Base-by-base conservation (phyloP, 2,797 vertebrate species). In the Platyrinchus mystaceus region DNA sequence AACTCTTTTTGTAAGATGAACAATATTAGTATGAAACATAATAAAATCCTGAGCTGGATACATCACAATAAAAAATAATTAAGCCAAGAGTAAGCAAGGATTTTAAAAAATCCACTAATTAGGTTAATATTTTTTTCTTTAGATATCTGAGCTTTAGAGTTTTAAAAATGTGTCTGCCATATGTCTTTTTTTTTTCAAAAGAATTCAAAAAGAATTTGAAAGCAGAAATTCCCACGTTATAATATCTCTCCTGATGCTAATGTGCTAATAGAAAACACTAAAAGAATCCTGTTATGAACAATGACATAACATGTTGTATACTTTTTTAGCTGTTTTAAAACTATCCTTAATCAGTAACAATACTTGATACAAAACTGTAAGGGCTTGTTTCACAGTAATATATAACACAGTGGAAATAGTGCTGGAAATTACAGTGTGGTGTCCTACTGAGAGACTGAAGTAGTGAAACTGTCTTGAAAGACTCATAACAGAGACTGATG, bases 391-490 rank as follows among this genome's bases (percentile, higher is more conserved):
- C 49, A 62, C 60, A 68, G 43, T 60, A 80, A 74, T 44, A 43
- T 43, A 19, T 34, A 64, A 36, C 56, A 79, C 44, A 89, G 34
- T 58, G 60, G 68, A 95, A 86, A 77, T 63, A 9, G 1, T 74
- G 55, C 58, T 89, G 62, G 84, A 95, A 93, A 87, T 92, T 71
- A 37, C 47, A 63, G 10, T 4, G 12, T 87, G 37, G 26, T 70
- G 52, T 90, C 94, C 74, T 76, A 15, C 81, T 63, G 84, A 92
- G 93, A 70, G 21, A 73, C 15, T 52, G 59, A 69, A 92, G 46
- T 10, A 73, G 11, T 92, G 77, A 95, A 95, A 90, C 56, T 84
- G 39, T 85, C 84, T 87, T 87, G 74, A 59, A 93, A 89, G 55
- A 26, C 59, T 67, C 39, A 7, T 56, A 93, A 62, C 7, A 66